These are phyloP conservation scores for Glossophaga mutica DNA, from an alignment of 2,797 vertebrate species.

Conservation along the genomic window DNA sequence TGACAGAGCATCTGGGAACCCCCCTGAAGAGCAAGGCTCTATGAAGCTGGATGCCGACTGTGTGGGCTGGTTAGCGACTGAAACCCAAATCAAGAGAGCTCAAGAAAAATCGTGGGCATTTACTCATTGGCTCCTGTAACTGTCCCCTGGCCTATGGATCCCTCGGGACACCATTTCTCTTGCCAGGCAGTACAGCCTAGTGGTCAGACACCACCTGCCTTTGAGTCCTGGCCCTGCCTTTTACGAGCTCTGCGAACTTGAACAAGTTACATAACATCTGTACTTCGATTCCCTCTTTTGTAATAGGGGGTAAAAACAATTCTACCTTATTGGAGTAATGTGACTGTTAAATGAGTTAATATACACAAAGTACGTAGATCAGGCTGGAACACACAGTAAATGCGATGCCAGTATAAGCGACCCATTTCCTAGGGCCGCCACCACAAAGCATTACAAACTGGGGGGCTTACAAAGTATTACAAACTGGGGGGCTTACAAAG, in stretches of 20 bases:
- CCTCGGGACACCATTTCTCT: not conserved
- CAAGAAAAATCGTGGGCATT: not conserved
- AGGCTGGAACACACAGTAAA: not conserved
- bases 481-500: not conserved
- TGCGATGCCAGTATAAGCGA: not conserved
- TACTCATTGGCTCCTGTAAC: not conserved
- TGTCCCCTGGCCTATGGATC: not conserved
- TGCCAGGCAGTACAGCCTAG: not conserved
- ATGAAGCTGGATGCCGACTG: not conserved
- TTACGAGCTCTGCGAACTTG: not conserved
- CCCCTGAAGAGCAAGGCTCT: not conserved
- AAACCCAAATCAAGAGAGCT: not conserved
- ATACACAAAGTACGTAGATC: not conserved
- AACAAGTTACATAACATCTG: not conserved
- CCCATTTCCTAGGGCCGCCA: not conserved
- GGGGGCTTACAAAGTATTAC: not conserved
- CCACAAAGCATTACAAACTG: not conserved
- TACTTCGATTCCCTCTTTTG: not conserved
- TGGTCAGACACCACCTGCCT: not conserved
- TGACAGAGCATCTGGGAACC: not conserved
- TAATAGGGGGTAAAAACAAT: not conserved
- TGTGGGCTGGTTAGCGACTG: not conserved
- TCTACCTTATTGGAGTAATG: not conserved
- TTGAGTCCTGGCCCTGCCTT: not conserved
- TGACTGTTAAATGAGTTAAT: not conserved